Evolutionary conservation across 2,113 vertebrate genomes (phyloP).

Genomic region (Prolemur simus): DNA sequence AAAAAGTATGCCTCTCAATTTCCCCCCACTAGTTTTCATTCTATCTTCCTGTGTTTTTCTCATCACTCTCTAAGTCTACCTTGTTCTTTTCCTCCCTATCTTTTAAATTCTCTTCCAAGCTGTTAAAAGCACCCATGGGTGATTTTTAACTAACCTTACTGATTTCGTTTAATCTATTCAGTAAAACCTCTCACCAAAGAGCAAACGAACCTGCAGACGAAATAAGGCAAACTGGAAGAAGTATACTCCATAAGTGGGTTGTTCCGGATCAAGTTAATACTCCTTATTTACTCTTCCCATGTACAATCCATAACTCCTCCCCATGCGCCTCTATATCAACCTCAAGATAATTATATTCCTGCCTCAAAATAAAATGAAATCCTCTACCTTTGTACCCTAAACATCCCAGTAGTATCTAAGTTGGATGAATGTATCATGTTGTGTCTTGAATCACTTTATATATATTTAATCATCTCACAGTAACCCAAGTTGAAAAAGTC

Average conservation of each 20-base stretch:
- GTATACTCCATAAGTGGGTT: neutral
- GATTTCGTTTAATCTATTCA: conserved; percentile 29
- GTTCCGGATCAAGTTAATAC: conserved; percentile 36
- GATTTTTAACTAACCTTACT: conserved; percentile 19
- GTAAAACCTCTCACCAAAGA: conserved; percentile 23
- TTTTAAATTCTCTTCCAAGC: conserved; percentile 16
- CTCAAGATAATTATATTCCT: neutral
- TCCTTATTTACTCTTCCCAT: neutral
- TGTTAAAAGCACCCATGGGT: neutral
- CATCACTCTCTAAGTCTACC: neutral
- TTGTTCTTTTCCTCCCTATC: neutral
- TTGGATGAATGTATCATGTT: neutral
- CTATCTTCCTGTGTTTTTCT: conserved; percentile 7
- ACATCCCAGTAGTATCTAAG: neutral
- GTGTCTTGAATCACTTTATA: conserved; percentile 43
- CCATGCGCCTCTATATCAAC: neutral
- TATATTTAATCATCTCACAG: neutral
- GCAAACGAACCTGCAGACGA: conserved; percentile 27
- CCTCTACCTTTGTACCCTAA: neutral
- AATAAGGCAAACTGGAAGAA: conserved; percentile 45
- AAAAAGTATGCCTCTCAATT: neutral
- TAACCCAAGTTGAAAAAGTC: conserved; percentile 31
- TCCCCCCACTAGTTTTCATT: neutral
- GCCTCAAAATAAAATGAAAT: conserved; percentile 32
- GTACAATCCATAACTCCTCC: neutral